Percentiles rank a stretch among this genome's conserved stretches.
These are phyloP conservation scores for Nemotelus nigrinus DNA, from an alignment of 2,888 invertebrate genomes.

Conservation along the genomic window DNA sequence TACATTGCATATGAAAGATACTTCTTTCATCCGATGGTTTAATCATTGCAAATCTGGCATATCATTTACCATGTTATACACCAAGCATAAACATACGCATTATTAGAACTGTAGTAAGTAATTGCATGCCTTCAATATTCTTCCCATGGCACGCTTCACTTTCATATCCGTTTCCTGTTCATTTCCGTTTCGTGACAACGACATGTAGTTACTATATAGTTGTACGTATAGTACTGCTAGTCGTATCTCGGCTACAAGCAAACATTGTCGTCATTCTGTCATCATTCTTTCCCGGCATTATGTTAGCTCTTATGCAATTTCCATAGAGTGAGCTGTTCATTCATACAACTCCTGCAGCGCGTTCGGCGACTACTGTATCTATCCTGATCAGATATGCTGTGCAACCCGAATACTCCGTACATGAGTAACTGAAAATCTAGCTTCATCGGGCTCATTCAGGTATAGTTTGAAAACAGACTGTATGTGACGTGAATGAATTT, in stretches of 20 bases:
- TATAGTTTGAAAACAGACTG: conserved; percentile 17
- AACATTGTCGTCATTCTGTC: conserved; percentile 30
- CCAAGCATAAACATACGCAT: too few species aligned
- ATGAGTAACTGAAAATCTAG: too few species aligned
- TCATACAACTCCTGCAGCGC: conserved; percentile 12
- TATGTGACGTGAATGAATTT: conserved; percentile 27
- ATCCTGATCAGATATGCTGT: background rate
- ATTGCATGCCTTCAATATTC: too few species aligned
- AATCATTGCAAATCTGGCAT: too few species aligned
- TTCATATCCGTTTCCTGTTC: conserved; percentile 42
- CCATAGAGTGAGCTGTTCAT: conserved; percentile 31
- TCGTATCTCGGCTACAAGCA: background rate
- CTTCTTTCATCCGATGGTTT: too few species aligned
- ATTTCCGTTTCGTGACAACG: conserved; percentile 33
- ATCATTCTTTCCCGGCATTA: conserved; percentile 29
- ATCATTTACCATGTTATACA: too few species aligned
- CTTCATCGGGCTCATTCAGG: conserved; percentile 1
- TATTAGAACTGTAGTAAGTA: too few species aligned
- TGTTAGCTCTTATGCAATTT: conserved; percentile 39
- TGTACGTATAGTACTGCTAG: background rate
- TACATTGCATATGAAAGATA: too few species aligned
- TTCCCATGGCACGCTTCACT: background rate
- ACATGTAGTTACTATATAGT: background rate
- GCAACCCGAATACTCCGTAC: too few species aligned
- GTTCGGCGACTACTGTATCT: background rate